These are phyloP conservation scores for Himalopsyche japonica DNA, from an alignment of 2,888 invertebrate species.

Conservation along the genomic window DNA sequence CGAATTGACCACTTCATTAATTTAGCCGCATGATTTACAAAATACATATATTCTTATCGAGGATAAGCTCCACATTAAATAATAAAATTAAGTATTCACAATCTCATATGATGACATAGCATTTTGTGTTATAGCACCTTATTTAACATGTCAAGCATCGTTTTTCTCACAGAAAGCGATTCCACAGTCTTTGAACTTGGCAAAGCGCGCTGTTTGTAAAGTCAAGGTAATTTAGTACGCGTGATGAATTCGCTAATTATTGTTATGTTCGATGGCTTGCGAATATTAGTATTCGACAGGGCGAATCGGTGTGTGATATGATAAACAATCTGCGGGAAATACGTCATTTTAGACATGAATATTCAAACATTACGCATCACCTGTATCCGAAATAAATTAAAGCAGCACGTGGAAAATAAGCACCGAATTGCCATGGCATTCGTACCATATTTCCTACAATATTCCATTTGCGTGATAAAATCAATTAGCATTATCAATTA, in stretches of 20 bases:
- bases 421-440: too few relatives aligned
- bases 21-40: too few relatives aligned
- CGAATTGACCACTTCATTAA: too few relatives aligned
- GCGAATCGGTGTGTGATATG: background rate
- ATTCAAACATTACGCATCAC: background rate
- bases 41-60: background rate
- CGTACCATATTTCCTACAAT: too few relatives aligned
- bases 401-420: background rate
- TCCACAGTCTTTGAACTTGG: slow-evolving; percentile 17
- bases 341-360: background rate
- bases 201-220: slow-evolving; percentile 5
- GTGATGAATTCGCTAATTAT: background rate
- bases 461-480: too few relatives aligned
- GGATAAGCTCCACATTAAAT: background rate
- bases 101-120: background rate
- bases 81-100: background rate
- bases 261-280: background rate
- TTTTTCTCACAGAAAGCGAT: background rate
- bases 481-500: too few relatives aligned
- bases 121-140: background rate
- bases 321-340: background rate
- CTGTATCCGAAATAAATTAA: background rate
- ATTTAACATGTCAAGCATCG: background rate
- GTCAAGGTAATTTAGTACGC: slow-evolving; percentile 11
- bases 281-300: slow-evolving; percentile 7